Conservation (phyloP, 2,888 invertebrate species). For the Copidosoma aretas region DNA sequence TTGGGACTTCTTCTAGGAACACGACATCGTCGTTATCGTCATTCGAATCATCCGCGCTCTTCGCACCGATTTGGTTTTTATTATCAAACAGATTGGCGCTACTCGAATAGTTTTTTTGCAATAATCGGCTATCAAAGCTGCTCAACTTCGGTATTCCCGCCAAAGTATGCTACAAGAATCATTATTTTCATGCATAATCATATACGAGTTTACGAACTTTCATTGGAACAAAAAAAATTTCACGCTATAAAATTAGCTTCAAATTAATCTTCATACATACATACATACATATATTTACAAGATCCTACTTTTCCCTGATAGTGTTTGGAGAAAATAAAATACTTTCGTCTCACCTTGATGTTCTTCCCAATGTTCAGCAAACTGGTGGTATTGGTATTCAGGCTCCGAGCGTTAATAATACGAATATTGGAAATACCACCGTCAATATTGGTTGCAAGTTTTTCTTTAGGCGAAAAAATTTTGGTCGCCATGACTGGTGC, state of each 20-base stretch:
- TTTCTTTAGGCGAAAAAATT: constrained; percentile 19
- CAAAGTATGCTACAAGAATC: constrained; percentile 24
- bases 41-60: not conserved
- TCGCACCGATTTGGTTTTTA: not conserved
- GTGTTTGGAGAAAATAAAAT: too few relatives aligned
- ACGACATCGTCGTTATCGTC: constrained; percentile 56
- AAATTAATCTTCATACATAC: too few relatives aligned
- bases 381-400: constrained; percentile 13
- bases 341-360: constrained; percentile 31
- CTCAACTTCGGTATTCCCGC: constrained; percentile 3
- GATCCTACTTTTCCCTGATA: too few relatives aligned
- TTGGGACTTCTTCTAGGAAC: constrained; percentile 48
- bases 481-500: constrained; percentile 20
- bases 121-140: not conserved
- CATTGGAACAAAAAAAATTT: not conserved
- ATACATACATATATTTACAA: too few relatives aligned
- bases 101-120: constrained; percentile 44
- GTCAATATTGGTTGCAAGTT: constrained; percentile 23
- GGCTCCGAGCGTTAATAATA: constrained; percentile 31
- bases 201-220: not conserved
- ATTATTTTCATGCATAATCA: not conserved
- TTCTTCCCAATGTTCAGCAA: constrained; percentile 31
- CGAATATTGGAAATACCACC: constrained; percentile 32
- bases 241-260: not conserved
- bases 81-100: constrained; percentile 43